Evolutionary conservation across 2,888 invertebrate genomes (phyloP).

Genomic region (Pristionchus arcanus): DNA sequence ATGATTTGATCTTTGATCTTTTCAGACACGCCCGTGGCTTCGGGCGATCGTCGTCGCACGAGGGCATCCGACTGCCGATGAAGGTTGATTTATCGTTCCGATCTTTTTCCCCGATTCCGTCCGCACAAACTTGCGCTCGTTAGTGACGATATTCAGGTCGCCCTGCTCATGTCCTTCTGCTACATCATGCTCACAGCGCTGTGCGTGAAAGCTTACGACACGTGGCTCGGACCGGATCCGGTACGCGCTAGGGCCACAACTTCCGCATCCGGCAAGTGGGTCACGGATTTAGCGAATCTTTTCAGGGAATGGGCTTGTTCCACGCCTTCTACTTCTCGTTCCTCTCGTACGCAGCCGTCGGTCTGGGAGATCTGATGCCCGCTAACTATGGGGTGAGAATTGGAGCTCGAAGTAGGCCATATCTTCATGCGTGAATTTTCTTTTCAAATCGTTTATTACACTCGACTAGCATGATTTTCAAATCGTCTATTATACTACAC

Average conservation of each 20-base stretch:
- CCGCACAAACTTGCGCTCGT: too few relatives aligned
- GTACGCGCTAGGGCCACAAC: not conserved
- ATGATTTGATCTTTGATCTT: not conserved
- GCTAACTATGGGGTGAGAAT: not conserved
- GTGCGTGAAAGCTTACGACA: not conserved
- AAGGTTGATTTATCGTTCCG: not conserved
- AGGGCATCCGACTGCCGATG: constrained; percentile 31
- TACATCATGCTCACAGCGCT: not conserved
- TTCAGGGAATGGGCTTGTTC: not conserved
- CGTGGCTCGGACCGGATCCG: not conserved
- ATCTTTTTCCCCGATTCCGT: too few relatives aligned
- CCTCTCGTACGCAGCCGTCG: constrained; percentile 26
- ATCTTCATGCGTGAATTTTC: too few relatives aligned
- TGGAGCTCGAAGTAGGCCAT: too few relatives aligned
- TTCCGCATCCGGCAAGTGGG: too few relatives aligned
- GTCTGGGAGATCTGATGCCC: constrained; percentile 41
- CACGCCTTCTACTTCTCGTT: constrained; percentile 43
- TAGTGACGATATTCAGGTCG: not conserved
- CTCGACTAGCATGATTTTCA: too few relatives aligned
- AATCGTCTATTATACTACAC: too few relatives aligned
- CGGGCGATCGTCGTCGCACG: not conserved
- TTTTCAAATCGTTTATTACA: too few relatives aligned
- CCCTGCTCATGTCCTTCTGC: not conserved
- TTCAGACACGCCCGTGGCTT: not conserved
- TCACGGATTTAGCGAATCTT: too few relatives aligned